Percentiles rank a stretch among this genome's conserved stretches.
These are phyloP conservation scores for Drosophila mettleri DNA, from an alignment of 2,888 invertebrate species.

Conservation along the genomic window DNA sequence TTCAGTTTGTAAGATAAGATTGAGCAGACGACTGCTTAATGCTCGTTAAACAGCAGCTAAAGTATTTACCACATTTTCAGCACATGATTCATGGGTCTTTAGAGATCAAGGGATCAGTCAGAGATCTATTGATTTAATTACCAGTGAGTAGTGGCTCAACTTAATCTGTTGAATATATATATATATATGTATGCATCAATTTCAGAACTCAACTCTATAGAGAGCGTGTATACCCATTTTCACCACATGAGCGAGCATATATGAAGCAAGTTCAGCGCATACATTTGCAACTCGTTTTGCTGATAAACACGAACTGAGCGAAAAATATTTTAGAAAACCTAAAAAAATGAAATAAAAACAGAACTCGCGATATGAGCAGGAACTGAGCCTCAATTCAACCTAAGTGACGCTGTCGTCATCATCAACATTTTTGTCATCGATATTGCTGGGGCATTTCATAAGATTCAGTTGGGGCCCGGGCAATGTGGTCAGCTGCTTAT, in stretches of 20 bases:
- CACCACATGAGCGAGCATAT: neutral
- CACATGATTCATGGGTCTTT: neutral
- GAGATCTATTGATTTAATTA: neutral
- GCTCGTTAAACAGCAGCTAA: neutral
- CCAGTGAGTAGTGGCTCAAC: neutral
- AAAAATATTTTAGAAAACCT: neutral
- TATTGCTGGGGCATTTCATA: neutral
- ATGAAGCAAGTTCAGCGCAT: neutral
- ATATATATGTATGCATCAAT: neutral
- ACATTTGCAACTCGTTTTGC: slow-evolving; percentile 2
- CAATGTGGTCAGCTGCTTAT: slow-evolving; percentile 12
- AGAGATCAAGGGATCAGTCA: no score
- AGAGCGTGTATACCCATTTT: neutral
- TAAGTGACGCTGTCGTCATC: slow-evolving; percentile 41
- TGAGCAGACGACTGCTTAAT: neutral
- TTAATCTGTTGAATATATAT: neutral
- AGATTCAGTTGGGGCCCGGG: neutral
- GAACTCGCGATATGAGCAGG: slow-evolving; percentile 7
- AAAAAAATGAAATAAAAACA: neutral
- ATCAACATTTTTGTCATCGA: neutral
- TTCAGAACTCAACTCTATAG: no score
- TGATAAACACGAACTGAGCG: neutral
- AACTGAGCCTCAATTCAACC: slow-evolving; percentile 12
- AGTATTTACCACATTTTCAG: neutral
- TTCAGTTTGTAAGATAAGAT: slow-evolving; percentile 1